Conservation (phyloP, 2,797 vertebrate species). For the Steatocranus sp. region DNA sequence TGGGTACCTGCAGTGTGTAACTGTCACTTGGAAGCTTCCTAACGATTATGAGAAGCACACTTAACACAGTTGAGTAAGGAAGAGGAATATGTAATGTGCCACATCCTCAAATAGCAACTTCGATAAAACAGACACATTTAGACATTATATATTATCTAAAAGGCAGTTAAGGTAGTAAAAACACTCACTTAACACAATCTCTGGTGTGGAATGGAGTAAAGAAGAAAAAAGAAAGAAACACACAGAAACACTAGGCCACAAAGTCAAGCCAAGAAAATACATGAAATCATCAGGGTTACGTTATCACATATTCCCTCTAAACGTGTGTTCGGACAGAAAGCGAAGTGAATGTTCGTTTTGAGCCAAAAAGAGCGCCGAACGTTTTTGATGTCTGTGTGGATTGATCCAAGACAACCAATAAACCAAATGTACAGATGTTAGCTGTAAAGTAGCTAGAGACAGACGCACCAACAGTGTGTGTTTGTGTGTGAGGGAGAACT, state of each 20-base stretch:
- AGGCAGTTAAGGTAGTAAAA: neutral
- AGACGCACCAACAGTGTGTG: neutral
- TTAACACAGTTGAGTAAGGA: neutral
- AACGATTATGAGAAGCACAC: conserved; percentile 32
- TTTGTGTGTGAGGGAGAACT: neutral
- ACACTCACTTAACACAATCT: neutral
- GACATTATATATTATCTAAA: neutral
- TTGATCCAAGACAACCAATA: neutral
- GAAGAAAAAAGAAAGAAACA: accelerated
- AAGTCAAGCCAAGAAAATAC: neutral
- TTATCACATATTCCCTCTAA: neutral
- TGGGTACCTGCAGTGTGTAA: conserved; percentile 51
- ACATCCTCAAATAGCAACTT: neutral
- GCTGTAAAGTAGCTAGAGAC: neutral
- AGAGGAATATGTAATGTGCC: neutral
- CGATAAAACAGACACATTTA: neutral
- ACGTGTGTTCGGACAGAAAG: neutral
- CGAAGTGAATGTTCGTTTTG: neutral
- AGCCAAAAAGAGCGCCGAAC: neutral
- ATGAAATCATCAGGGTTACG: neutral
- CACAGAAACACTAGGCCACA: neutral
- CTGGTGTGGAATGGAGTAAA: neutral
- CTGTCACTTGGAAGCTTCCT: conserved; percentile 40
- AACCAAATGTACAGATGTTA: neutral
- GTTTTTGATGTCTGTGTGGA: neutral